Conservation (phyloP, 2,113 vertebrate genomes). For the Agelaius phoeniceus region DNA sequence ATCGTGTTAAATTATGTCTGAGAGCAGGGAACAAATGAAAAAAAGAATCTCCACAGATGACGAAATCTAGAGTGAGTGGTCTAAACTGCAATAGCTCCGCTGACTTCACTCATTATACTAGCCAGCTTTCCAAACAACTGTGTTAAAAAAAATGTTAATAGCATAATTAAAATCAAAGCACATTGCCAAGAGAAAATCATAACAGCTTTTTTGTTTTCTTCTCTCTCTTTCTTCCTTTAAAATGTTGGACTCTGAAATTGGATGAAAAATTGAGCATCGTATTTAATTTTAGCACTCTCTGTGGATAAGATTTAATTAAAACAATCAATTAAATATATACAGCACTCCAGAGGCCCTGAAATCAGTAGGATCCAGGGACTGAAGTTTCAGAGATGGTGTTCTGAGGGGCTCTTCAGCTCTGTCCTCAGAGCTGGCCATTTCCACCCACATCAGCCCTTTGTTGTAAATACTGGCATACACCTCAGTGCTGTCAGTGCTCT, state of each 20-base stretch:
- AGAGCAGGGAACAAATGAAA: neutral
- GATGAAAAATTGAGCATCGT: neutral
- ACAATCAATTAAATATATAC: neutral
- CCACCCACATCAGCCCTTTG: accelerated
- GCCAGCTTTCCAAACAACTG: neutral
- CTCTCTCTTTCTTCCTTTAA: neutral
- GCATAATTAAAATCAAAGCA: neutral
- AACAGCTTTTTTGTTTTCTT: neutral
- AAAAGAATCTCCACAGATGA: neutral
- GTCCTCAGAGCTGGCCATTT: neutral
- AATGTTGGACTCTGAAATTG: neutral
- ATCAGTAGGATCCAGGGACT: neutral
- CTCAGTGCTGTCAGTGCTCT: neutral
- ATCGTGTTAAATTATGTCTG: neutral
- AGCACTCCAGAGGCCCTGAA: neutral
- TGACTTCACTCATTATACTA: neutral
- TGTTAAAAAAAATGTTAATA: neutral
- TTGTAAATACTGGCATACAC: neutral
- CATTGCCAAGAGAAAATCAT: neutral
- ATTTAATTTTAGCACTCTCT: neutral
- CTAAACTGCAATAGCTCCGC: neutral
- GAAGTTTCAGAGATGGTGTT: neutral
- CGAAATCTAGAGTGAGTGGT: neutral
- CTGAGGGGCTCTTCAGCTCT: neutral
- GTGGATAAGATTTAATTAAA: neutral